Base-by-base conservation (phyloP, 2,888 invertebrate species). In the Desoria tigrina region DNA sequence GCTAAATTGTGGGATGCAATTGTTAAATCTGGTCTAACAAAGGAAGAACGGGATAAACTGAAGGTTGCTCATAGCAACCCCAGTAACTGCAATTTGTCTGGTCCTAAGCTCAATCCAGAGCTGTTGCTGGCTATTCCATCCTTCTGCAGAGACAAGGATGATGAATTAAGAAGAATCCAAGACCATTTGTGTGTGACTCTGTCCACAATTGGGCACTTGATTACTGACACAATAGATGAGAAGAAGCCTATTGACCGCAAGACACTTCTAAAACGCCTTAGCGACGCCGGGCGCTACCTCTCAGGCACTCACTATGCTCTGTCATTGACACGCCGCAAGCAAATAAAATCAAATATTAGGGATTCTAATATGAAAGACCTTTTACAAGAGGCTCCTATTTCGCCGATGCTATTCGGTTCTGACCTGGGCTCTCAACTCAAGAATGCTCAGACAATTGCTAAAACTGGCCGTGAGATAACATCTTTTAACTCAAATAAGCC, bases 251-350 rank as follows among this genome's bases (percentile, higher is more conserved):
- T 39, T 1, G 24, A 39, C n/a, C 6, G 18, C 4, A 32, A 37
- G 9, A 7, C n/a, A 4, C 4, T 56, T 18, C 21, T 56, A 24
- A 2, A 4, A 6, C n/a, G 2, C 3, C 18, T 56, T 3, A 32
- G 56, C 56, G 56, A 56, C 39, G 37, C 56, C 1, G 39, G 37
- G 28, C 56, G 56, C 28, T 56, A 56, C 37, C 23, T 56, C 6
- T 21, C 37, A 4, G 56, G 56, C 3, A 56, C 56, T 6, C 56
- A 56, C 9, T 56, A 56, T 56, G 18, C 39, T 14, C 28, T 56
- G 11, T 56, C 56, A 7, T 27, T 56, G 1, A 16, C 21, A 21
- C 16, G 56, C 1, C 56, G 56, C 3, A 56, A 56, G n/a, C 39
- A 56, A 37, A 11, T 56, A 4, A 2, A 21, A 18, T 2, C 14